Base-by-base conservation (phyloP, 2,888 invertebrate genomes). In the Drosophila fungiperda region DNA sequence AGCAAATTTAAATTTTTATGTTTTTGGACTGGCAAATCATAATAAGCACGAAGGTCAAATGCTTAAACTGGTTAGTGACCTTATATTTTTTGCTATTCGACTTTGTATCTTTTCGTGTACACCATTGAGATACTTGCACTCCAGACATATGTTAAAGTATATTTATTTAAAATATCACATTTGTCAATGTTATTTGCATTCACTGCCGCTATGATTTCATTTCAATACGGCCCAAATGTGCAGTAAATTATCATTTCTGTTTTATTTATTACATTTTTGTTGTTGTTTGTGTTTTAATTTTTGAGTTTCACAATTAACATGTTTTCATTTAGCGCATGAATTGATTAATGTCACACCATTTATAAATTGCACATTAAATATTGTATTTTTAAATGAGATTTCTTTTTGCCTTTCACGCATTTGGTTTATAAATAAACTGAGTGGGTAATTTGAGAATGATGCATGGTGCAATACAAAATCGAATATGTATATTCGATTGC, bases 11-110 rank as follows among this genome's bases (percentile, higher is more conserved):
- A 36, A 63, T 60, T 57, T 62, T 17, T 60, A 33, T 73, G 12
- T 38, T 50, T 57, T 67, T 61, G 20, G 20, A 0, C 7, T 3
- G 20, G 15, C 65, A 76, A 69, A 58, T 69, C 61, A 80, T 82
- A 86, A 89, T 87, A 76, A 84, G 76, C 82, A 73, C 82, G 84
- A 86, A 89, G 86, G 86, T 89, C 87, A 69, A 58, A 55, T 63
- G 61, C 23, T 29, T 20, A 79, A 77, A 77, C 77, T 76, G 77
- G 77, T 76, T 80, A 42, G 48, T 42, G 20, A 8, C 8, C 15
- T 15, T n/a, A 32, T 35, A 32, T 20, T 49, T 35, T 50, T 38
- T 26, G 60, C 40, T 66, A 58, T 58, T 50, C 49, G n/a, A 12
- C 3, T 55, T 1, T 20, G 70, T 75, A 83, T 80, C 63, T 83